These are phyloP conservation scores for Podotricha telesiphe DNA, from an alignment of 2,888 invertebrate genomes.

Conservation along the genomic window DNA sequence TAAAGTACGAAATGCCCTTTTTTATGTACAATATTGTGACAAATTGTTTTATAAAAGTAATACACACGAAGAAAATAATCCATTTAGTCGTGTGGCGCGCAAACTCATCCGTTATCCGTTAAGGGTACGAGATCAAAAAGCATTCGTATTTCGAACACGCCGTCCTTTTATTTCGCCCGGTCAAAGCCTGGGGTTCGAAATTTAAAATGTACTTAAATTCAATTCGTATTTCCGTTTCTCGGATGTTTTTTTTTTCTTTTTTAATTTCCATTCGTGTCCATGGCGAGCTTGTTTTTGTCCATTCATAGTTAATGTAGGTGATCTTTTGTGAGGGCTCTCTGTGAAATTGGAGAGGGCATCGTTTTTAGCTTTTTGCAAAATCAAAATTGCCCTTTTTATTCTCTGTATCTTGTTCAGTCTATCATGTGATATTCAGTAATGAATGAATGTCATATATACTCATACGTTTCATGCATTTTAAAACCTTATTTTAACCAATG, in stretches of 20 bases:
- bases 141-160: slow-evolving; percentile 69
- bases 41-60: slow-evolving; percentile 68
- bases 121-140: slow-evolving; percentile 80
- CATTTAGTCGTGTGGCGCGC: slow-evolving; percentile 79
- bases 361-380: slow-evolving; percentile 74
- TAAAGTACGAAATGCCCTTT: not conserved
- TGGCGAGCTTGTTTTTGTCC: slow-evolving; percentile 73
- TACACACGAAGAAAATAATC: slow-evolving; percentile 81
- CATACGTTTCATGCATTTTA: not conserved
- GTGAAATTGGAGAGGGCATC: slow-evolving; percentile 77
- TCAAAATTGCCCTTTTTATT: slow-evolving; percentile 68
- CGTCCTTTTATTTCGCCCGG: slow-evolving; percentile 78
- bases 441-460: slow-evolving; percentile 33
- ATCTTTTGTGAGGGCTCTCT: slow-evolving; percentile 81
- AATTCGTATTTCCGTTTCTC: slow-evolving; percentile 77
- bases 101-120: slow-evolving; percentile 73
- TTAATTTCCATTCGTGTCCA: slow-evolving; percentile 75
- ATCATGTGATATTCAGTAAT: slow-evolving; percentile 43
- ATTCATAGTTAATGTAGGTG: slow-evolving; percentile 82
- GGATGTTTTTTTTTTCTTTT: slow-evolving; percentile 76
- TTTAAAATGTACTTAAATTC: slow-evolving; percentile 83
- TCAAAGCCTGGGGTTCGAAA: slow-evolving; percentile 73
- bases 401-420: slow-evolving; percentile 52
- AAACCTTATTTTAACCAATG: slow-evolving; percentile 16
- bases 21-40: slow-evolving; percentile 2